These are phyloP conservation scores for Empis livida DNA, from an alignment of 2,888 invertebrate genomes.

Conservation along the genomic window DNA sequence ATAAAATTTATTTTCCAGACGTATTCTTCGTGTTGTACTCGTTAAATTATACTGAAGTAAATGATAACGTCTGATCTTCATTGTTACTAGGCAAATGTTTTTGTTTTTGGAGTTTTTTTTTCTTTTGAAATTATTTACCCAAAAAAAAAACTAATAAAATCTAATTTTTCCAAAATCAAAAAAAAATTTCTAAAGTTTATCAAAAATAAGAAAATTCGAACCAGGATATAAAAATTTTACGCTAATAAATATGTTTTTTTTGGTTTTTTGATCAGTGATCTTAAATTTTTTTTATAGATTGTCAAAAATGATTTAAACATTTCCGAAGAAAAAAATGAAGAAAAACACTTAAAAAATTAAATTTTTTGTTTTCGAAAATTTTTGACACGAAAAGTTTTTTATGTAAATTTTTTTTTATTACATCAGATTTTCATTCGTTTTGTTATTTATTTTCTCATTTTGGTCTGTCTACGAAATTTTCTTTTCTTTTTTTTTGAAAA, in stretches of 20 bases:
- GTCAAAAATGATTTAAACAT: constrained; percentile 5
- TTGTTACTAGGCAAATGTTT: constrained; percentile 3
- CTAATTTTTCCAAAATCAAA: too few species aligned
- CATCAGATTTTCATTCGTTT: too few species aligned
- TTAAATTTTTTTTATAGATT: neutral
- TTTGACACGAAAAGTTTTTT: too few species aligned
- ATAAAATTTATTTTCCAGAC: constrained; percentile 8
- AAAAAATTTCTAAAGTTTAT: too few species aligned
- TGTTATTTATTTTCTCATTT: too few species aligned
- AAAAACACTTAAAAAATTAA: too few species aligned
- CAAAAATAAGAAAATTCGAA: neutral
- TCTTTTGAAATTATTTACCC: neutral
- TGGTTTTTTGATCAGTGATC: neutral
- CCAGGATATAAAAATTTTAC: neutral
- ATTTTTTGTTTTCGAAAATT: too few species aligned
- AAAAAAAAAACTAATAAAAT: too few species aligned
- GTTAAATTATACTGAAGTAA: constrained; percentile 6
- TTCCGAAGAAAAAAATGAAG: neutral
- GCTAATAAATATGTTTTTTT: neutral
- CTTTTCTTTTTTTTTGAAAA: too few species aligned
- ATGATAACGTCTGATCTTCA: constrained; percentile 12
- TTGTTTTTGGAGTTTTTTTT: neutral
- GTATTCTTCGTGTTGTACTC: constrained; percentile 8
- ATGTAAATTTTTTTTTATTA: too few species aligned
- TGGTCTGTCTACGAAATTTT: too few species aligned